Percentiles rank a stretch among this genome's conserved stretches.
These are phyloP conservation scores for Collichthys lucidus DNA, from an alignment of 2,113 vertebrate genomes.

Conservation along the genomic window DNA sequence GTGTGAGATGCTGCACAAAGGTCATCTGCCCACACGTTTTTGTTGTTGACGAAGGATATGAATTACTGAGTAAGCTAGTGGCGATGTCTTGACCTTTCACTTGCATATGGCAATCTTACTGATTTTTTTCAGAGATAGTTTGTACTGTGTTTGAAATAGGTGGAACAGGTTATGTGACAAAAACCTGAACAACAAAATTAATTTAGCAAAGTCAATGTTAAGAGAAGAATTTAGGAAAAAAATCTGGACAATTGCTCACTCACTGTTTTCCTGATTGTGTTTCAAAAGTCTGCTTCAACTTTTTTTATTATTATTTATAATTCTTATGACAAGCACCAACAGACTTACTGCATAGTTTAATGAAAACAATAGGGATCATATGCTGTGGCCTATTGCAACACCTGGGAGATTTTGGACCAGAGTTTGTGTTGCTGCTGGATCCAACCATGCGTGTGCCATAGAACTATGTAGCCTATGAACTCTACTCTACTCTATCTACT, in stretches of 20 bases:
- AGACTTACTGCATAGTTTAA: not conserved
- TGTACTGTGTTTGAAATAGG: constrained; percentile 20
- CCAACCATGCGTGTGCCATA: too few relatives aligned
- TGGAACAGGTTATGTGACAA: constrained; percentile 5
- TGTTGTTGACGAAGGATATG: constrained; percentile 41
- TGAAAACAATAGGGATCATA: too few relatives aligned
- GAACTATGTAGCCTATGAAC: too few relatives aligned
- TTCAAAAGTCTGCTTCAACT: not conserved
- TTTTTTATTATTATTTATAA: not conserved
- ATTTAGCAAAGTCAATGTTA: not conserved
- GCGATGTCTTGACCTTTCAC: constrained; percentile 43
- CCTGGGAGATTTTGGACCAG: too few relatives aligned
- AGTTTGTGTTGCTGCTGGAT: too few relatives aligned
- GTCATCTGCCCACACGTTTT: constrained; percentile 45
- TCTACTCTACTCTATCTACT: too few relatives aligned
- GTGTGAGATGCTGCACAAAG: constrained; percentile 62
- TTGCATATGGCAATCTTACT: constrained; percentile 36
- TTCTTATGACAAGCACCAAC: too few relatives aligned
- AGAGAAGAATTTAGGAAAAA: not conserved
- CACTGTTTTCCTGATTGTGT: not conserved
- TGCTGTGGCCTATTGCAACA: not conserved
- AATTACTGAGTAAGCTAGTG: constrained; percentile 30
- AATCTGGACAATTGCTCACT: not conserved
- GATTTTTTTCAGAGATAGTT: constrained; percentile 48
- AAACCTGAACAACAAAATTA: not conserved